phyloP scores from a whole-genome alignment of 2,113 vertebrate genomes.

The Panthera uncia region DNA sequence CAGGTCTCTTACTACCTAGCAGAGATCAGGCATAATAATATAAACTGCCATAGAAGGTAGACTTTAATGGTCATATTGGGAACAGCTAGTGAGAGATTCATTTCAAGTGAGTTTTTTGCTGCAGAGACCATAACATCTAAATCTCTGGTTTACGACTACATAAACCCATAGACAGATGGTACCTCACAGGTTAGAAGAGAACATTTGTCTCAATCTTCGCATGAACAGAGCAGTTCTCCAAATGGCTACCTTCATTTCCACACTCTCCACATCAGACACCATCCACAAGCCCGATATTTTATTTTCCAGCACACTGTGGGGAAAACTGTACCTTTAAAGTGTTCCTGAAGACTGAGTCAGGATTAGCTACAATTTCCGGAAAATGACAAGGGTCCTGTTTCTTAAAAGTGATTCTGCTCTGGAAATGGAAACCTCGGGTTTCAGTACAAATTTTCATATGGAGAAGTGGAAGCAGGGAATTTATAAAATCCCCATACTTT shows the following conservation, averaged over 20 bases:
- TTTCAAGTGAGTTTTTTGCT: neutral
- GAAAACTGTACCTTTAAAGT: neutral
- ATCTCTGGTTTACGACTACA: neutral
- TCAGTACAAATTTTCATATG: neutral
- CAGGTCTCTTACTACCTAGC: neutral
- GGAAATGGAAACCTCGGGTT: neutral
- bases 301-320: neutral
- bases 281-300: neutral
- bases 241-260: neutral
- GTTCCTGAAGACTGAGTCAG: neutral
- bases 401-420: neutral
- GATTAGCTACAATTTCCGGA: neutral
- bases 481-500: neutral
- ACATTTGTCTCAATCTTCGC: neutral
- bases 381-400: neutral
- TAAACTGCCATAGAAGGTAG: neutral
- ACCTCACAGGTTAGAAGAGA: neutral
- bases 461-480: neutral
- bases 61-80: neutral
- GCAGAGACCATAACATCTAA: neutral
- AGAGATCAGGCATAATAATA: neutral
- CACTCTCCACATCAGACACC: neutral
- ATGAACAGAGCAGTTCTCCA: neutral
- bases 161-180: neutral
- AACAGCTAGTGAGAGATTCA: neutral